Evolutionary conservation across 1,140 invertebrate species (phyloP).

Genomic region (Pogonomyrmex californicus): DNA sequence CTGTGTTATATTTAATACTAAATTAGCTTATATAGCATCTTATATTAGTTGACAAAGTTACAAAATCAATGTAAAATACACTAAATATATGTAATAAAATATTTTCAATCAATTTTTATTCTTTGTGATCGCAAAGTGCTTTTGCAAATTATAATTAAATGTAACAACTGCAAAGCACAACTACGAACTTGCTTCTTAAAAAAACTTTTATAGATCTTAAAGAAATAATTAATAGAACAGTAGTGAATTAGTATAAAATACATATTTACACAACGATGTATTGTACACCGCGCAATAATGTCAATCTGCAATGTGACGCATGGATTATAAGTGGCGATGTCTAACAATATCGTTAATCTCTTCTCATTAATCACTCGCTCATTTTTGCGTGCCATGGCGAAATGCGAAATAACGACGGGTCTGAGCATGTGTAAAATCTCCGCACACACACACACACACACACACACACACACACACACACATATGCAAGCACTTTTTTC

Average conservation of each 20-base stretch:
- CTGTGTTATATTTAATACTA: not conserved
- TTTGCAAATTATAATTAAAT: slow-evolving; percentile 9
- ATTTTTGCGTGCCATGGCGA: not conserved
- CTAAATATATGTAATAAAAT: not conserved
- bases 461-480: not conserved
- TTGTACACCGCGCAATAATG: not conserved
- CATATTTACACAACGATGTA: not conserved
- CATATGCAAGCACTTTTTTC: slow-evolving; percentile 28
- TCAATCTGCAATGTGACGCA: not conserved
- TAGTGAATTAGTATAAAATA: not conserved
- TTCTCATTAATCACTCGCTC: not conserved
- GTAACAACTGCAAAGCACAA: not conserved
- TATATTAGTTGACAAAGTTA: not conserved
- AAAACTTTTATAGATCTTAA: not conserved
- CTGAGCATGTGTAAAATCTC: not conserved
- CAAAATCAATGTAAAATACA: not conserved
- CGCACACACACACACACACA: too few species aligned
- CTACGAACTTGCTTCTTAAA: not conserved
- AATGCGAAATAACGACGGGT: slow-evolving; percentile 17
- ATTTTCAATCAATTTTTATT: slow-evolving; percentile 31
- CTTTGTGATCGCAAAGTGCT: not conserved
- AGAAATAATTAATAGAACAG: not conserved
- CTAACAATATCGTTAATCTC: not conserved
- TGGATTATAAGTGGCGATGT: not conserved
- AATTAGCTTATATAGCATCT: not conserved